Evolutionary conservation across 23 tunicate genomes (phyloP).

Genomic region (Aplidium turbinatum): DNA sequence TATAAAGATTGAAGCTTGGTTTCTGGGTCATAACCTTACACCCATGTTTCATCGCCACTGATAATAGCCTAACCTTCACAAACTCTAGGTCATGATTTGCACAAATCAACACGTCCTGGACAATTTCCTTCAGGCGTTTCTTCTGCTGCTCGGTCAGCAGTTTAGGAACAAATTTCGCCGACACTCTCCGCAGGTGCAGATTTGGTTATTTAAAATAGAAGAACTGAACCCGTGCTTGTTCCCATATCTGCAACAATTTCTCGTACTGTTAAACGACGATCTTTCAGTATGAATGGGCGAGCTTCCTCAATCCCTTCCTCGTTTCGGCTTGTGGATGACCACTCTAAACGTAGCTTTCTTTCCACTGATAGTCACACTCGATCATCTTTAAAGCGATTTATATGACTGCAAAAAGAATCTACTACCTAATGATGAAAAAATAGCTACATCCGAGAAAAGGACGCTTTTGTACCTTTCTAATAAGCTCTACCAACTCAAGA

Average conservation of each 20-base stretch:
- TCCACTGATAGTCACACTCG: too few relatives aligned
- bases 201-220: constrained; percentile 29
- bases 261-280: constrained; percentile 42
- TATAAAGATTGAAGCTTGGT: constrained; percentile 31
- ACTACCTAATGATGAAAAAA: too few relatives aligned
- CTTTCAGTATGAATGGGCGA: constrained; percentile 20
- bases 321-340: constrained; percentile 47
- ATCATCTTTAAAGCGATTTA: too few relatives aligned
- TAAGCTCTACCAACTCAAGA: too few relatives aligned
- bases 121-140: constrained; percentile 34
- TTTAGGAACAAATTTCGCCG: constrained; percentile 34
- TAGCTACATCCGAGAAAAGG: too few relatives aligned
- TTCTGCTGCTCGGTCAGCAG: constrained; percentile 35
- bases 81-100: constrained; percentile 30
- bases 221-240: constrained; percentile 36
- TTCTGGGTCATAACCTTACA: constrained; percentile 31
- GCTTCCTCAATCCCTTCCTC: constrained; percentile 28
- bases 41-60: constrained; percentile 24
- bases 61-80: constrained; percentile 14
- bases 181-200: constrained; percentile 32
- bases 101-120: constrained; percentile 12
- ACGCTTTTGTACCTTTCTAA: too few relatives aligned
- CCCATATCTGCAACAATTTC: constrained; percentile 32
- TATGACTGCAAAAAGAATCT: too few relatives aligned
- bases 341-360: constrained; percentile 22